Evolutionary conservation across 1,140 invertebrate species (phyloP).

Genomic region (Semibalanus balanoides): DNA sequence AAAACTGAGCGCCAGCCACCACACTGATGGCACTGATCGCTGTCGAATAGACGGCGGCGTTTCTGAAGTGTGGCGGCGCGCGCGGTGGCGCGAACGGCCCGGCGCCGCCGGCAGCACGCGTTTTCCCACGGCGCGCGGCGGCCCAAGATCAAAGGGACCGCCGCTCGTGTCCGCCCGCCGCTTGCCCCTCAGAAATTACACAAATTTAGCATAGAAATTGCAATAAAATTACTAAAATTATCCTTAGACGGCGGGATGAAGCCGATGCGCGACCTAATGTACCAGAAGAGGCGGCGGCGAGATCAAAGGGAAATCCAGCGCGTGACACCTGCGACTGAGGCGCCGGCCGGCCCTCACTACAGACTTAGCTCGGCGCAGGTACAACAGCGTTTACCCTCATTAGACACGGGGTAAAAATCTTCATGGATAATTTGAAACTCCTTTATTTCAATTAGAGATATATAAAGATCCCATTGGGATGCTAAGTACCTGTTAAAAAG

Average conservation of each 20-base stretch:
- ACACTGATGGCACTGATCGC: too few species aligned
- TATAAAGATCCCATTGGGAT: neutral
- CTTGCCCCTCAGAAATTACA: neutral
- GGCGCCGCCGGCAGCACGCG: neutral
- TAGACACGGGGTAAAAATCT: neutral
- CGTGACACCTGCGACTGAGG: constrained; percentile 22
- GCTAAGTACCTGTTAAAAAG: neutral
- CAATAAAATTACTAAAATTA: constrained; percentile 3
- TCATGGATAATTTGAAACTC: neutral
- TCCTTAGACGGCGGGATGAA: neutral
- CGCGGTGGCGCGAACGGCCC: too few species aligned
- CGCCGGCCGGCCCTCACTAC: neutral
- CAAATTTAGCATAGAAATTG: constrained; percentile 2
- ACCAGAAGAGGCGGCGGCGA: constrained; percentile 20
- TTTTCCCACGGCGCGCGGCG: neutral
- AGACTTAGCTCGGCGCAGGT: neutral
- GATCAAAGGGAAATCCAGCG: constrained; percentile 20
- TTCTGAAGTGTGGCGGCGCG: neutral
- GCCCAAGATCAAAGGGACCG: neutral
- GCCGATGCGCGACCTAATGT: neutral
- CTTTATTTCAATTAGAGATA: neutral
- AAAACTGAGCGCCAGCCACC: neutral
- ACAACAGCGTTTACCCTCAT: constrained; percentile 7
- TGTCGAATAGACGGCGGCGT: neutral
- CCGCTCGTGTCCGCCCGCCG: neutral